phyloP scores from a whole-genome alignment of 2,113 vertebrate species.

The Eidolon helvum region DNA sequence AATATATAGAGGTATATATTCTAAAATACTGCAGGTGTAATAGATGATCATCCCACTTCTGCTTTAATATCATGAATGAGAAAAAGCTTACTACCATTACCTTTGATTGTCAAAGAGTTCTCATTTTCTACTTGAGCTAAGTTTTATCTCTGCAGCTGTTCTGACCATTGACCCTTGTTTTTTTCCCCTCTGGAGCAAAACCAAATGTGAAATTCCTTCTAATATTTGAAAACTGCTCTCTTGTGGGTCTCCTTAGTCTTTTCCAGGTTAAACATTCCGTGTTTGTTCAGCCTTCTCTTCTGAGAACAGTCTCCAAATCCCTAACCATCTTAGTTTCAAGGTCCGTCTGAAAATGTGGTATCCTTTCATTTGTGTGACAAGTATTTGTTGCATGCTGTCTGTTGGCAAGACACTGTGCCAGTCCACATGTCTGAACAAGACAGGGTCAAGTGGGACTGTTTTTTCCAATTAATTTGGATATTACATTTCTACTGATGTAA shows the following conservation, averaged over 20 bases:
- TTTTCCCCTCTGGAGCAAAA: not conserved
- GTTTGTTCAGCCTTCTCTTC: conserved; percentile 42
- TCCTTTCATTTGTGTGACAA: conserved; percentile 20
- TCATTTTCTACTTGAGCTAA: not conserved
- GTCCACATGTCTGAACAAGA: not conserved
- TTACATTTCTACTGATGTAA: conserved; percentile 30
- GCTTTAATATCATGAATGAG: not conserved
- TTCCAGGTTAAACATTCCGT: conserved; percentile 36
- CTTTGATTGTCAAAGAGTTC: not conserved
- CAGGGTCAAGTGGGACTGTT: not conserved
- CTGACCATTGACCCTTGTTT: not conserved
- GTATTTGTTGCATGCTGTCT: conserved; percentile 37
- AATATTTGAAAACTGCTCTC: conserved; percentile 46
- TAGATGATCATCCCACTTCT: not conserved
- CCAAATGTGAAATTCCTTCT: conserved; percentile 38
- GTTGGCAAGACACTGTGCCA: not conserved
- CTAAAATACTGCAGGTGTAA: not conserved
- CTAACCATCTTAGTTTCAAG: conserved; percentile 26
- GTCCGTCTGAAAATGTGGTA: conserved; percentile 32
- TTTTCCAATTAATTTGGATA: not conserved
- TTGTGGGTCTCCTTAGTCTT: not conserved
- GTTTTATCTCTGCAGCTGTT: not conserved
- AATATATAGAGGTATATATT: not conserved
- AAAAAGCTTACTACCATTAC: not conserved
- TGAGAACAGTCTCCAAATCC: conserved; percentile 45